phyloP scores from a whole-genome alignment of 2,113 vertebrate genomes.

The Triplophysa tibetana region DNA sequence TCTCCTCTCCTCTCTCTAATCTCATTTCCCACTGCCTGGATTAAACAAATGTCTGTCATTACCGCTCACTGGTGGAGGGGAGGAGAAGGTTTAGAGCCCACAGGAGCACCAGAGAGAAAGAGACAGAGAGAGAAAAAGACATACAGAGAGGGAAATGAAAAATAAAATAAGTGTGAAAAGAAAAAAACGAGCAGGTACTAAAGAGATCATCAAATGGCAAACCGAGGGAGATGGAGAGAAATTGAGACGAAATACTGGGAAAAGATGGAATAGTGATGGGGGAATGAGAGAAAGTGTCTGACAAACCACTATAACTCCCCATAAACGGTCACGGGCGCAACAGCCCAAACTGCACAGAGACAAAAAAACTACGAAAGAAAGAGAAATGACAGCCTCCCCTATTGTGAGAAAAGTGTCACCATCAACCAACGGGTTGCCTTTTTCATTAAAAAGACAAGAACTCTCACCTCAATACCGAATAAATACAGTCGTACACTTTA shows the following conservation, averaged over 20 bases:
- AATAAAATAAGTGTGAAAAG: slow-evolving; percentile 18
- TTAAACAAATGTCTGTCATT: slow-evolving; percentile 68
- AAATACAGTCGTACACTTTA: not conserved
- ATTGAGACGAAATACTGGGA: slow-evolving; percentile 6
- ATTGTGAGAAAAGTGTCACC: slow-evolving; percentile 12
- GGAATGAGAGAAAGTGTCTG: not conserved
- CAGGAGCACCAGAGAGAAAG: not conserved
- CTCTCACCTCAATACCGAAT: not conserved
- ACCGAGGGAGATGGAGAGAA: slow-evolving; percentile 25
- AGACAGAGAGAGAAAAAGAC: slow-evolving; percentile 11
- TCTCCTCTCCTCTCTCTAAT: slow-evolving; percentile 58
- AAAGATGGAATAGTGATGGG: not conserved
- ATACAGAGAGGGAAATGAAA: slow-evolving; percentile 5
- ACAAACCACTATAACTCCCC: not conserved
- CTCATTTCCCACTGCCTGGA: slow-evolving; percentile 62
- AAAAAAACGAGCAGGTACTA: slow-evolving; percentile 1
- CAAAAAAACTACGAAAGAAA: not conserved
- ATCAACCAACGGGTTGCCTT: slow-evolving; percentile 19
- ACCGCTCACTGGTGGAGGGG: slow-evolving; percentile 44
- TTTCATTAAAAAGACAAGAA: slow-evolving; percentile 18
- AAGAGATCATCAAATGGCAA: slow-evolving; percentile 11
- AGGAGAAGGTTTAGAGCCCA: slow-evolving; percentile 23
- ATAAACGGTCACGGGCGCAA: not conserved
- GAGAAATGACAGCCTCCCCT: not conserved
- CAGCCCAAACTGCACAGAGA: slow-evolving; percentile 1